phyloP scores from a whole-genome alignment of 2,888 invertebrate genomes.

The Cephus spinipes region DNA sequence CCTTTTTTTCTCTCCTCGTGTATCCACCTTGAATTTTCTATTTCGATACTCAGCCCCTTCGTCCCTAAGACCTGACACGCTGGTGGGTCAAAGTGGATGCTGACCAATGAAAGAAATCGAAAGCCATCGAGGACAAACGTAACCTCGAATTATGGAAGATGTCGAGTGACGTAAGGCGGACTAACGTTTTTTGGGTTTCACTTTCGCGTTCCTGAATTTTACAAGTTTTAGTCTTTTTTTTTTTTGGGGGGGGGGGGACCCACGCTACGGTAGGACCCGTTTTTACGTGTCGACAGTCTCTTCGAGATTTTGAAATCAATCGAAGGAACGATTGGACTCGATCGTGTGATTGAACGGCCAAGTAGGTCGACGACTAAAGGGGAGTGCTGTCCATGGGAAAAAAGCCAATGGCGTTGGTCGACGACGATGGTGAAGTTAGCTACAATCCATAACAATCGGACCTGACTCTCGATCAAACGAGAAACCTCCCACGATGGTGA shows the following conservation, averaged over 20 bases:
- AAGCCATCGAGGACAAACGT: background rate
- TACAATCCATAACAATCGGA: background rate
- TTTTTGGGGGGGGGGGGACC: too few relatives aligned
- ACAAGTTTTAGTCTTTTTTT: too few relatives aligned
- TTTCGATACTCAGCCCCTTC: background rate
- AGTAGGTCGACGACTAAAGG: background rate
- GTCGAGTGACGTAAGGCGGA: background rate
- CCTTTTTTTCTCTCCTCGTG: background rate
- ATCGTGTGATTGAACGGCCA: too few relatives aligned
- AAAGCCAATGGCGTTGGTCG: background rate
- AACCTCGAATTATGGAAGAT: background rate
- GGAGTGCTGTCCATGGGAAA: background rate
- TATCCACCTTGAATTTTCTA: background rate
- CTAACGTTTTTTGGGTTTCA: background rate
- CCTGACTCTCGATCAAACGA: background rate
- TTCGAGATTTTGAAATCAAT: too few relatives aligned
- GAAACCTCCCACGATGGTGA: conserved; percentile 4
- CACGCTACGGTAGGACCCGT: too few relatives aligned
- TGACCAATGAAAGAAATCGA: background rate
- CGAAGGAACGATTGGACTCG: too few relatives aligned
- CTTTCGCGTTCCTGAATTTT: too few relatives aligned
- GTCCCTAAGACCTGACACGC: background rate
- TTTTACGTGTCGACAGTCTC: too few relatives aligned
- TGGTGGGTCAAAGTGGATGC: background rate
- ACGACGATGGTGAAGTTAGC: background rate